These are phyloP conservation scores for Branchipolynoe longqiensis DNA, from an alignment of 2,888 invertebrate species.

Conservation along the genomic window DNA sequence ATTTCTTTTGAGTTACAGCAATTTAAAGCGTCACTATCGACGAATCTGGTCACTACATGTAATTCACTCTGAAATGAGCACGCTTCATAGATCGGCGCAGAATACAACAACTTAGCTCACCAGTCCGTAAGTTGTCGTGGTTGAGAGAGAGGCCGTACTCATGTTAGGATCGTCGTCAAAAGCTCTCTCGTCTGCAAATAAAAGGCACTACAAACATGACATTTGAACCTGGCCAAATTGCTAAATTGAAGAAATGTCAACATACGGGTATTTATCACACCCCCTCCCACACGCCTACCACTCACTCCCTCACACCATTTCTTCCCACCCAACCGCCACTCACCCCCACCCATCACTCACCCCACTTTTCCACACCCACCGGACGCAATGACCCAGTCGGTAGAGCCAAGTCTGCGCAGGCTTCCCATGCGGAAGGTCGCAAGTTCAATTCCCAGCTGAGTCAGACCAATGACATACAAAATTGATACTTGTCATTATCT, in stretches of 20 bases:
- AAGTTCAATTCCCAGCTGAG: too few relatives aligned
- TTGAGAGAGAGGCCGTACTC: constrained; percentile 5
- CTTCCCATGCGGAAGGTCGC: too few relatives aligned
- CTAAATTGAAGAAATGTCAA: too few relatives aligned
- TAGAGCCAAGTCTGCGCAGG: neutral
- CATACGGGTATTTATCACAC: too few relatives aligned
- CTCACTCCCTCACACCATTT: too few relatives aligned
- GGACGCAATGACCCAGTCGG: neutral
- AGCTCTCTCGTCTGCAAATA: neutral
- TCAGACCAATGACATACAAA: too few relatives aligned
- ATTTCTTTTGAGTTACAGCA: neutral
- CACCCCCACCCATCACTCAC: too few relatives aligned
- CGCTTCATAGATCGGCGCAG: neutral
- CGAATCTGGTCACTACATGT: neutral
- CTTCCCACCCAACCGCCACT: too few relatives aligned
- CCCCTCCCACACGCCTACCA: too few relatives aligned
- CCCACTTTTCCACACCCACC: neutral
- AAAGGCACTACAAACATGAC: neutral
- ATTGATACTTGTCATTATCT: too few relatives aligned
- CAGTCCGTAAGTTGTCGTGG: constrained; percentile 8
- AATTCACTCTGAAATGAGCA: neutral
- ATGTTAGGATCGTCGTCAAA: constrained; percentile 22
- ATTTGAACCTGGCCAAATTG: too few relatives aligned
- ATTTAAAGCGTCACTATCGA: neutral
- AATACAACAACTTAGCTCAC: neutral